Evolutionary conservation across 2,888 invertebrate species (phyloP), one percentile per base, ranked within the genome.

Genomic region (Cheilosia grossa): DNA sequence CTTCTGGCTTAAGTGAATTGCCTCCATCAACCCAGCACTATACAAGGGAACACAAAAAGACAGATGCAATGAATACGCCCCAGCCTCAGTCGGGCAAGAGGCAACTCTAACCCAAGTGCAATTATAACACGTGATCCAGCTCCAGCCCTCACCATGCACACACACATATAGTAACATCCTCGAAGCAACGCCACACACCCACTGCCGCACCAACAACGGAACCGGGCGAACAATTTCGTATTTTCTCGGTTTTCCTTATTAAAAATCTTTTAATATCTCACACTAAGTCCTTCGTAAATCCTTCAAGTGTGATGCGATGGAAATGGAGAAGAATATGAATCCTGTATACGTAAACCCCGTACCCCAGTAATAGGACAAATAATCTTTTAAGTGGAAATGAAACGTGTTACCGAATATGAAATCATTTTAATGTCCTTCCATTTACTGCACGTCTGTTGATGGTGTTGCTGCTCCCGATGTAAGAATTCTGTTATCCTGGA

Each of bases 351-450:
- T 59, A 21, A 40, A 44, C 63, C 44, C 51, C 33, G 40, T 44
- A 49, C 59, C 59, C 51, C 64, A 59, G 74, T 80, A 69, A 74
- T 58, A 75, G 64, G 70, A 72, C 85, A 85, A 85, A 85, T 85
- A 85, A 85, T 85, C 81, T 61, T 85, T 85, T 85, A 85, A 85
- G 85, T 85, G 85, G 85, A 81, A 85, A 81, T 77, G 85, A 77
- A 85, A 85, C 81, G 85, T 85, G 85, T 81, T 80, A 75, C 81
- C 80, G 85, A 85, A 85, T 85, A 85, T 85, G 81, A 85, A 85
- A 81, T 77, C 81, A 85, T 72, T 81, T 70, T 85, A 85, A 85
- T 85, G 85, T 85, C 81, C 85, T 79, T 75, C 75, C 81, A 70
- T 85, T 75, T 58, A 42, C 64, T 58, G 30, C 40, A 17, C 40